Base-by-base conservation (phyloP, 2,797 vertebrate genomes). In the Falco columbarius region DNA sequence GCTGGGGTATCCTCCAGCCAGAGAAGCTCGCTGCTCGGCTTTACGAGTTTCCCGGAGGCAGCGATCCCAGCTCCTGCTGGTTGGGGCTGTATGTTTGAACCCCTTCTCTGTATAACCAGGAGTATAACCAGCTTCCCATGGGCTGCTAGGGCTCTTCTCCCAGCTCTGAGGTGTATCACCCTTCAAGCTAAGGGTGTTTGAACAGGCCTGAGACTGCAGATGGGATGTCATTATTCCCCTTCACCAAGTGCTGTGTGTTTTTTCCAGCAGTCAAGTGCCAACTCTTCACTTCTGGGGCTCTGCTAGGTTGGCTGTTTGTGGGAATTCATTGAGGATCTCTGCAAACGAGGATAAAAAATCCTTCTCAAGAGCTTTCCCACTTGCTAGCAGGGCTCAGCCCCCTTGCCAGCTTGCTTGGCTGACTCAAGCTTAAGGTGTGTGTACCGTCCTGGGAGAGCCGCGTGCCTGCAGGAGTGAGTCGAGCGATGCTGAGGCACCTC, bases 1-100 rank as follows among this genome's bases (percentile, higher is more conserved):
- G 29, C 8, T 0, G 1, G 9, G 26, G 22, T 47, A 5, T 40
- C 29, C 36, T 52, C n/a, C 3, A 10, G 24, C 2, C 14, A 11
- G 44, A 15, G 3, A 15, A 73, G 17, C 47, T 61, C 30, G 0
- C 12, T 20, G 51, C 56, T 61, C 14, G n/a, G 36, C 49, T 30
- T 29, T 27, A 20, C 0, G 2, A 17, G n/a, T 10, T 74, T 51
- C 54, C 47, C 1, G 0, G 59, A 46, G 71, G 92, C 47, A 21
- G 46, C 76, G n/a, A 52, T 4, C 30, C 46, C 3, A 20, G 54
- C 52, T 76, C 65, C 58, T 29, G 46, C 27, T 0, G 0, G 27
- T 36, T 56, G 38, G 46, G 46, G 26, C 49, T 58, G 6, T 17
- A 0, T 63, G 40, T 62, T 32, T 58, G 76, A 62, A 29, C 42